A percentile compares a stretch with the other conserved stretches of the same genome.
Evolutionary conservation across 1,140 invertebrate genomes (phyloP).

Genomic region (Drosophila lowei): DNA sequence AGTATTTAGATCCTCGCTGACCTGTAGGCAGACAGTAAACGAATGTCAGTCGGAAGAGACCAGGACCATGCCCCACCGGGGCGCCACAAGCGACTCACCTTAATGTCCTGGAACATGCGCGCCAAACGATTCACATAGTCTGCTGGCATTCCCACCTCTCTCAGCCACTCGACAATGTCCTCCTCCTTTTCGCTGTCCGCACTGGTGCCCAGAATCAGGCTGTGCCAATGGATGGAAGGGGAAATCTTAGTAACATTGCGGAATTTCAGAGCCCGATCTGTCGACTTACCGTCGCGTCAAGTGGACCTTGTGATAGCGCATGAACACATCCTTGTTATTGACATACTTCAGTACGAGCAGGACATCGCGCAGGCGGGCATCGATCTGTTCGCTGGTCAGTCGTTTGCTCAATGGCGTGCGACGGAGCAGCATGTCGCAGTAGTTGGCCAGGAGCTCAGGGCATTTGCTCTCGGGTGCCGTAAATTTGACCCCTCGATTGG

Average conservation of each 20-base stretch:
- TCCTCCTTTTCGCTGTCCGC: slow-evolving; percentile 99
- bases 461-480: slow-evolving; percentile 96
- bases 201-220: slow-evolving; percentile 96
- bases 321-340: slow-evolving; percentile 99
- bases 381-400: slow-evolving; percentile 98
- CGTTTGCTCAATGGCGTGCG: slow-evolving; percentile 98
- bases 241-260: neutral
- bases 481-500: slow-evolving; percentile 85
- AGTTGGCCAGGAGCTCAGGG: slow-evolving; percentile 99
- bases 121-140: slow-evolving; percentile 99
- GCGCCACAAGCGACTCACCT: slow-evolving; percentile 85
- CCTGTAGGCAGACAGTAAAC: slow-evolving; percentile 32
- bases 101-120: slow-evolving; percentile 99
- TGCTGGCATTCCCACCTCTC: slow-evolving; percentile 99
- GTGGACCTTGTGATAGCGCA: slow-evolving; percentile 99
- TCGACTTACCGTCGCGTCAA: slow-evolving; percentile 93
- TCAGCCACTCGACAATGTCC: slow-evolving; percentile 98
- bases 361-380: slow-evolving; percentile 95
- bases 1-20: slow-evolving; percentile 97
- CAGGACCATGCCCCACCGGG: too few relatives aligned
- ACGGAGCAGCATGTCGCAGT: slow-evolving; percentile 99
- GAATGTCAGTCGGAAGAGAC: neutral
- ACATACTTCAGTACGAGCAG: slow-evolving; percentile 99
- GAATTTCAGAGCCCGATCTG: neutral
- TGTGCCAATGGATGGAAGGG: slow-evolving; percentile 7